These are phyloP conservation scores for Gambusia yucatana DNA, from an alignment of 2,797 vertebrate genomes.

Conservation along the genomic window DNA sequence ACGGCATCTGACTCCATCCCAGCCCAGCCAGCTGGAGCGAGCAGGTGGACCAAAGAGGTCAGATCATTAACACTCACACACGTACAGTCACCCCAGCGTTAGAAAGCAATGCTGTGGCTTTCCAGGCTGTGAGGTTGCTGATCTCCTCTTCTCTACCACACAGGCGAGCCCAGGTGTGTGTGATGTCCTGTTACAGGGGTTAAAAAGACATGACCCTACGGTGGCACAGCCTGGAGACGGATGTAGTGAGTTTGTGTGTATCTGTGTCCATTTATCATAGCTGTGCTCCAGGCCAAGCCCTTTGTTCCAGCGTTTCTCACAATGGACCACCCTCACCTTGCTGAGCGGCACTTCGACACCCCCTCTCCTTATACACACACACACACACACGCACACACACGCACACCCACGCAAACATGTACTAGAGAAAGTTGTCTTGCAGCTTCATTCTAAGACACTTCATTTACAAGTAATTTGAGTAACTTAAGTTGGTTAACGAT, in stretches of 20 bases:
- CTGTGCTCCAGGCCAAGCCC: constrained; percentile 61
- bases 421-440: background rate
- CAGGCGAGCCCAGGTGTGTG: constrained; percentile 43
- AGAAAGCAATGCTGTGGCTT: constrained; percentile 40
- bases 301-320: constrained; percentile 59
- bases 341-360: constrained; percentile 14
- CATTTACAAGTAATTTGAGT: background rate
- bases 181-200: constrained; percentile 57
- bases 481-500: background rate
- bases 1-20: constrained; percentile 70
- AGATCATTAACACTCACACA: constrained; percentile 79
- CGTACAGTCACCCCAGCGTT: constrained; percentile 41
- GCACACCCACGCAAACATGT: background rate
- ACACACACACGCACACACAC: constrained; percentile 3
- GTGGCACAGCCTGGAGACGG: constrained; percentile 40
- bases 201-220: constrained; percentile 69
- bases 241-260: constrained; percentile 49
- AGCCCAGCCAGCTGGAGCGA: constrained; percentile 76
- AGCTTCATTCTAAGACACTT: background rate
- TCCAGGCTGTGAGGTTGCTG: constrained; percentile 34
- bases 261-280: constrained; percentile 72
- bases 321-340: constrained; percentile 64
- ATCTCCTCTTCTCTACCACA: constrained; percentile 32
- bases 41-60: constrained; percentile 66
- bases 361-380: constrained; percentile 14